Evolutionary conservation across 2,888 invertebrate genomes (phyloP).

Genomic region (Leuctra nigra): DNA sequence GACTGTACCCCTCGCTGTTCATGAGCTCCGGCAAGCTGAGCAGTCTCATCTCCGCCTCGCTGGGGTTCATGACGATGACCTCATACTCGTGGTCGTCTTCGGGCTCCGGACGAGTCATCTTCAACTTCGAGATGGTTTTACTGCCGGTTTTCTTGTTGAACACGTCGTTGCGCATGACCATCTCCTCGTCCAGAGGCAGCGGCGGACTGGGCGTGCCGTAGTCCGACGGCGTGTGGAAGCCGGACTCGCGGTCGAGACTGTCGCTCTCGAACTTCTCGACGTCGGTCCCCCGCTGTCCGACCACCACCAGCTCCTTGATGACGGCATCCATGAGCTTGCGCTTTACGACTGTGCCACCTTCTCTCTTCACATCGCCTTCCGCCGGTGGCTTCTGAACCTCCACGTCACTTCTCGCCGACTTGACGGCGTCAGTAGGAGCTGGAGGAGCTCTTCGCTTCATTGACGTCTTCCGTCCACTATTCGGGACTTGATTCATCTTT

Average conservation of each 20-base stretch:
- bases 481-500: background rate
- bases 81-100: constrained; percentile 44
- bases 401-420: constrained; percentile 19
- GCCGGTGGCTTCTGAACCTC: too few species aligned
- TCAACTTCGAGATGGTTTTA: constrained; percentile 44
- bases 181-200: constrained; percentile 70
- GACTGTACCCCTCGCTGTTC: constrained; percentile 46
- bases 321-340: constrained; percentile 44
- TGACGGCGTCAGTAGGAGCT: constrained; percentile 33
- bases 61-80: constrained; percentile 35
- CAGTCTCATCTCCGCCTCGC: constrained; percentile 29
- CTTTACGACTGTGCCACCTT: constrained; percentile 24
- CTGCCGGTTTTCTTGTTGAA: constrained; percentile 57
- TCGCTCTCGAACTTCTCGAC: constrained; percentile 43
- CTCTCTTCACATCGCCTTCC: too few species aligned
- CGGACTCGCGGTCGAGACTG: constrained; percentile 48
- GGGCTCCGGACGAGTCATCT: constrained; percentile 26
- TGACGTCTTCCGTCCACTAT: too few species aligned
- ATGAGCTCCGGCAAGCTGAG: constrained; percentile 26
- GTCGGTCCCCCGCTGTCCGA: constrained; percentile 26
- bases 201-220: constrained; percentile 68
- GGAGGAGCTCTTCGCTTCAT: background rate
- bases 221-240: constrained; percentile 48
- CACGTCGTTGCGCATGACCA: constrained; percentile 70
- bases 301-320: constrained; percentile 39